Base-by-base conservation (phyloP, 1,140 invertebrate species). In the Trissolcus basalis region DNA sequence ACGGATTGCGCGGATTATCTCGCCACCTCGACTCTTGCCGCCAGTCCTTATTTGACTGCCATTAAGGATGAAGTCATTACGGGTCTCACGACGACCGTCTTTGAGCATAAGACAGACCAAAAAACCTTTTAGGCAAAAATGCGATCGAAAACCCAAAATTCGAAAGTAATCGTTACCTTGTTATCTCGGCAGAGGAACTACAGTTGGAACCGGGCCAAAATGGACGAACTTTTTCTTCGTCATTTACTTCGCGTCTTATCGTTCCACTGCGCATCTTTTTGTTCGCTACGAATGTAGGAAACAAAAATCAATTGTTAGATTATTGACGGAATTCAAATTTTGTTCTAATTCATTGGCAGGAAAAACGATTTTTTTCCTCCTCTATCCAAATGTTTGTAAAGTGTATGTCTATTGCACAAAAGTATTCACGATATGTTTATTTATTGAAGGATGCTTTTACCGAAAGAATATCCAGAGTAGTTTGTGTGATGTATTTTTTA, bases 141-240 rank as follows among this genome's bases (percentile, higher is more conserved):
- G 45, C 41, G 48, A 75, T 41, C 55, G 45, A 59, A 74, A 59
- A 63, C 58, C 61, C 54, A 45, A 77, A 72, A 78, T 81, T 70
- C 56, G 44, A 77, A 77, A 78, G 70, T 78, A 80, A 80, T 79
- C 76, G 63, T 80, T 78, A 77, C 48, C 54, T 64, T 69, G 74
- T 77, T 77, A 77, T 77, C 74, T 68, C 4, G 13, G 44, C 9
- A 11, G 39, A 60, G 63, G 54, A 59, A 67, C 36, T n/a, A 39
- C 58, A 54, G 69, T 67, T 78, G 76, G 76, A 69, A 27, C 15
- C 11, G 4, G 1, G 75, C 69, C 70, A 74, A 43, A 50, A 59
- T 48, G 33, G 53, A 68, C 56, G 71, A 71, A 49, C 70, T 78
- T 71, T 67, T 65, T 70, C 41, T 41, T 11, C 35, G 73, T 64